These are phyloP conservation scores for Noctilio leporinus DNA, from an alignment of 2,113 vertebrate genomes.

Conservation along the genomic window DNA sequence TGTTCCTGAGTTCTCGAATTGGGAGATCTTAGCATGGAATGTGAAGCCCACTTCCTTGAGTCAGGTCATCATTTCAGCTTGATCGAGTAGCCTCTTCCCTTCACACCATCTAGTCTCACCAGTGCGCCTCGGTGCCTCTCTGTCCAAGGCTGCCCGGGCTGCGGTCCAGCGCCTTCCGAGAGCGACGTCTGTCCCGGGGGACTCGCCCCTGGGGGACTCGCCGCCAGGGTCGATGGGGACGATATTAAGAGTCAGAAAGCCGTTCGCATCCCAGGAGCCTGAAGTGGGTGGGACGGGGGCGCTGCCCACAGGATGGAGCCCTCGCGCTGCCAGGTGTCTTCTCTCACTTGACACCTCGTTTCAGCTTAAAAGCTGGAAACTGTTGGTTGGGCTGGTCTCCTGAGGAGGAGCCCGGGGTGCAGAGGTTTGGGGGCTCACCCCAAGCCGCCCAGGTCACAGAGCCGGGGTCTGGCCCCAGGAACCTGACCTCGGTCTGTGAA, in stretches of 20 bases:
- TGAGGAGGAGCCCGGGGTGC: not conserved
- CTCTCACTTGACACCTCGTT: not conserved
- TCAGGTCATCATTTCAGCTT: not conserved
- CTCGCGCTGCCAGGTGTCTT: not conserved
- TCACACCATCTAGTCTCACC: not conserved
- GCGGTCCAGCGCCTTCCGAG: not conserved
- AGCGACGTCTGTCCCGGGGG: too few relatives aligned
- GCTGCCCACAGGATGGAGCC: too few relatives aligned
- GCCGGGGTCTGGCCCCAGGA: not conserved
- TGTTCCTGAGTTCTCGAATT: not conserved
- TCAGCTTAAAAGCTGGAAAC: not conserved
- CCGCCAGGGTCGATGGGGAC: too few relatives aligned
- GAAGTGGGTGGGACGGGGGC: not conserved
- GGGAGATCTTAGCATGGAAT: not conserved
- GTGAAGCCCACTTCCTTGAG: not conserved
- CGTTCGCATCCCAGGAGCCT: not conserved
- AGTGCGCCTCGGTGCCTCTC: not conserved
- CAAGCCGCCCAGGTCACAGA: not conserved
- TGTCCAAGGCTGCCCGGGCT: not conserved
- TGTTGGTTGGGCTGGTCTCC: not conserved
- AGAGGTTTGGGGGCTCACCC: not conserved
- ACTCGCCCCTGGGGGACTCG: too few relatives aligned
- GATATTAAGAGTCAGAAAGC: too few relatives aligned
- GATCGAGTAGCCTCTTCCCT: not conserved
- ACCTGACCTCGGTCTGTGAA: not conserved